phyloP scores from a whole-genome alignment of 2,888 invertebrate species.

The Eupithecia insigniata region DNA sequence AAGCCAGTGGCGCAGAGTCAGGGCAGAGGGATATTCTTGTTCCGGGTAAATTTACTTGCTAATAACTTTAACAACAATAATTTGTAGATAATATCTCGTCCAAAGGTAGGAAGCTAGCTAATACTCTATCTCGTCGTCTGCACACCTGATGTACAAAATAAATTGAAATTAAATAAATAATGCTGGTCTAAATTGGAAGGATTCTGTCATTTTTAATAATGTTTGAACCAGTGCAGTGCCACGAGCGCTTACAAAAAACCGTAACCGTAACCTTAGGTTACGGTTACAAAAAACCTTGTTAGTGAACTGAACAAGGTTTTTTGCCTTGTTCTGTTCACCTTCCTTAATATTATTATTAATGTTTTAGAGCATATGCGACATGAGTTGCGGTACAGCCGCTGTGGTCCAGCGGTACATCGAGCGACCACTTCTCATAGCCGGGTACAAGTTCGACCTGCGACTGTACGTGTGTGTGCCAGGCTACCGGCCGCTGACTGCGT shows the following conservation, averaged over 20 bases:
- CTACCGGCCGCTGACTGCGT: slow-evolving; percentile 93
- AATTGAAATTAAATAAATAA: too few relatives aligned
- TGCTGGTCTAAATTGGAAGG: too few relatives aligned
- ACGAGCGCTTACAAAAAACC: too few relatives aligned
- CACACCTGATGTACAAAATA: too few relatives aligned
- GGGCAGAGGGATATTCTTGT: slow-evolving; percentile 92
- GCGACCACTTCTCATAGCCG: slow-evolving; percentile 91
- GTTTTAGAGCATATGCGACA: slow-evolving; percentile 88
- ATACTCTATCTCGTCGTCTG: too few relatives aligned
- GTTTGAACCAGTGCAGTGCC: too few relatives aligned
- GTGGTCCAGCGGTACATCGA: slow-evolving; percentile 93
- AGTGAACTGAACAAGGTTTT: too few relatives aligned
- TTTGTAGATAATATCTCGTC: neutral
- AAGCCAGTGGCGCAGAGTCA: slow-evolving; percentile 94
- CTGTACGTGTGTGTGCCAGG: slow-evolving; percentile 95
- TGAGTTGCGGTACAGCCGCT: slow-evolving; percentile 90
- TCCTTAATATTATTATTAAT: neutral
- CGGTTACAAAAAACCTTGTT: too few relatives aligned
- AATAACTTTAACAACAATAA: neutral
- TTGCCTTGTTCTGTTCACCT: too few relatives aligned
- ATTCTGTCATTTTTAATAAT: too few relatives aligned
- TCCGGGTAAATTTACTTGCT: slow-evolving; percentile 83
- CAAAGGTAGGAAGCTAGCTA: too few relatives aligned
- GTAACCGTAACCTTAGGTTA: too few relatives aligned
- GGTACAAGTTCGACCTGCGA: slow-evolving; percentile 96